A percentile compares a stretch with the other conserved stretches of the same genome.
phyloP scores from a whole-genome alignment of 1,140 invertebrate species.

The Drosophila pallidifrons region DNA sequence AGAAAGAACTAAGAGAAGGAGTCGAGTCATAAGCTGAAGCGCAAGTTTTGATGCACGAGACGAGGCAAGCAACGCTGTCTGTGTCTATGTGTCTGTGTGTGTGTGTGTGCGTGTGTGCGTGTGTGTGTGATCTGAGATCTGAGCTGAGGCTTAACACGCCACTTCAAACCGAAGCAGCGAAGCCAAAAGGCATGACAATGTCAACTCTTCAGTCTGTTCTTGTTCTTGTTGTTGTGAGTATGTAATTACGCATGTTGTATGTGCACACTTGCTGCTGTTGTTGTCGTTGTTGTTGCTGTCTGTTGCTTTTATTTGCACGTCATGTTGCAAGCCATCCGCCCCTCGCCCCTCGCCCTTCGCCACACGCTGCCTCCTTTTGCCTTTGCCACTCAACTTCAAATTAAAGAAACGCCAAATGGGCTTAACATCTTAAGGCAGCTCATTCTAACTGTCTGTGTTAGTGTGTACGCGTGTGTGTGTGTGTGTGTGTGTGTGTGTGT shows the following conservation, averaged over 20 bases:
- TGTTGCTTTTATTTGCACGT: slow-evolving; percentile 76
- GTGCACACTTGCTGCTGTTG: slow-evolving; percentile 7
- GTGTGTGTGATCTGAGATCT: slow-evolving; percentile 14
- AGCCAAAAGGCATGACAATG: slow-evolving; percentile 33
- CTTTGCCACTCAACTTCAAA: slow-evolving; percentile 48
- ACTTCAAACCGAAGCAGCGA: not conserved
- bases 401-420: slow-evolving; percentile 74
- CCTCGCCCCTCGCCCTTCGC: not conserved
- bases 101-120: not conserved
- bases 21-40: not conserved
- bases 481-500: not conserved
- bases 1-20: not conserved
- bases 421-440: slow-evolving; percentile 73
- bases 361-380: slow-evolving; percentile 9
- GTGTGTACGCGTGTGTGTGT: slow-evolving; percentile 3
- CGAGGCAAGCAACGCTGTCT: not conserved
- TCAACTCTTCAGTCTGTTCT: slow-evolving; percentile 3
- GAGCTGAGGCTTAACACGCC: slow-evolving; percentile 28
- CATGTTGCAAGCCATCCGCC: slow-evolving; percentile 28
- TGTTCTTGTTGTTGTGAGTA: slow-evolving; percentile 21
- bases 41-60: slow-evolving; percentile 2
- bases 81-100: too few relatives aligned
- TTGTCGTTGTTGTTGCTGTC: slow-evolving; percentile 66
- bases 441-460: slow-evolving; percentile 31
- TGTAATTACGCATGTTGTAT: slow-evolving; percentile 50